Evolutionary conservation across 35 echinoderm and acorn worm genomes (phyloP).

Genomic region (Lytechinus pictus): DNA sequence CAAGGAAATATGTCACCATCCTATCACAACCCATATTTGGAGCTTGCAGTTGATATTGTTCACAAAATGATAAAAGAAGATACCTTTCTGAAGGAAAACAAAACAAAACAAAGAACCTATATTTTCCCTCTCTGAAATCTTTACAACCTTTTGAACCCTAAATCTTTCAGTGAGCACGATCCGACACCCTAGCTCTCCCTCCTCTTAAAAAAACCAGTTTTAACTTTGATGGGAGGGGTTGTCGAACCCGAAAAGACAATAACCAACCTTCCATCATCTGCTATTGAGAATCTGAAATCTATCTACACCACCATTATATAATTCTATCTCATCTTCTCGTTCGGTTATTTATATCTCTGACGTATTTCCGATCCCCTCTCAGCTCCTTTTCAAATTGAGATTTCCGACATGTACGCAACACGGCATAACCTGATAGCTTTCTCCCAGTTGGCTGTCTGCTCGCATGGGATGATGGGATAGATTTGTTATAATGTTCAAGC

Average conservation of each 20-base stretch:
- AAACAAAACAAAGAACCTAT: too few species aligned
- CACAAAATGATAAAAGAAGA: too few species aligned
- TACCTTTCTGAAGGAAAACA: too few species aligned
- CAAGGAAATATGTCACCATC: too few species aligned
- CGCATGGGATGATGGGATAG: not conserved
- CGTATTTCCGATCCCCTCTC: not conserved
- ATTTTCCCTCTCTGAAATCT: too few species aligned
- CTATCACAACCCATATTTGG: too few species aligned
- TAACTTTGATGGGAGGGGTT: not conserved
- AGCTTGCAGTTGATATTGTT: too few species aligned
- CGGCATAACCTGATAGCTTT: not conserved
- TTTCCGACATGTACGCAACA: not conserved
- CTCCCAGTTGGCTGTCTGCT: constrained; percentile 7
- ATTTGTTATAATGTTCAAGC: not conserved
- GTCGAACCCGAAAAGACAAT: not conserved
- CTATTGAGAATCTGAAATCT: not conserved
- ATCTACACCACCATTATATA: not conserved
- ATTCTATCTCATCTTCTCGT: not conserved
- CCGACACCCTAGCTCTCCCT: too few species aligned
- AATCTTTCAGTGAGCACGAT: too few species aligned
- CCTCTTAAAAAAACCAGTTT: too few species aligned
- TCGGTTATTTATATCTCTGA: not conserved
- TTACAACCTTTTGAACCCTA: too few species aligned
- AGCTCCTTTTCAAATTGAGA: not conserved
- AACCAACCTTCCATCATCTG: not conserved